Percentiles rank a stretch among this genome's conserved stretches.
These are phyloP conservation scores for Chunga burmeisteri DNA, from an alignment of 2,113 vertebrate species.

Conservation along the genomic window DNA sequence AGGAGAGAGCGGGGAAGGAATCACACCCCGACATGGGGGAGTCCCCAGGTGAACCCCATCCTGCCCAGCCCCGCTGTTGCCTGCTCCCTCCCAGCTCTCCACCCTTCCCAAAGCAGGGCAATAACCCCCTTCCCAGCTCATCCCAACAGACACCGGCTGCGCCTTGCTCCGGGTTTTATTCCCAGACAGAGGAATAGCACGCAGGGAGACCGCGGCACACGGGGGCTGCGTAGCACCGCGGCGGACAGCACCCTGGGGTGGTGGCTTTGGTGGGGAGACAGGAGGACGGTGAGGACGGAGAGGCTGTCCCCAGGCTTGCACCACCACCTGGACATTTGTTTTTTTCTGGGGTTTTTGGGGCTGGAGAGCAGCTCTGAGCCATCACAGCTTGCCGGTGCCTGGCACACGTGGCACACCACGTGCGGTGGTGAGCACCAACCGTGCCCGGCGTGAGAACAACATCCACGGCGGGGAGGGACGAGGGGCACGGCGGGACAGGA, in stretches of 20 bases:
- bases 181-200: background rate
- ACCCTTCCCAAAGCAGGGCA: background rate
- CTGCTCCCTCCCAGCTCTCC: accelerated
- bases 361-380: background rate
- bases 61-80: background rate
- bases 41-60: accelerated
- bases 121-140: background rate
- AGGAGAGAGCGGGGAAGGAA: no score
- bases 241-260: background rate
- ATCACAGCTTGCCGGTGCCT: background rate
- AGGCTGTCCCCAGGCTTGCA: background rate
- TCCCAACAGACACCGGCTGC: background rate
- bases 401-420: background rate
- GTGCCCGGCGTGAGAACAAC: background rate
- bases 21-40: accelerated
- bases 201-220: accelerated
- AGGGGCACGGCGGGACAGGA: background rate
- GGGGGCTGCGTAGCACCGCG: background rate
- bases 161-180: background rate
- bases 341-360: background rate
- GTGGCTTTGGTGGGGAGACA: background rate
- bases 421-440: accelerated
- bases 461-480: accelerated
- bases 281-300: accelerated
- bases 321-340: accelerated